Percentiles rank a stretch among this genome's conserved stretches.
phyloP scores from a whole-genome alignment of 2,113 vertebrate genomes.

The Cheilinus undulatus region DNA sequence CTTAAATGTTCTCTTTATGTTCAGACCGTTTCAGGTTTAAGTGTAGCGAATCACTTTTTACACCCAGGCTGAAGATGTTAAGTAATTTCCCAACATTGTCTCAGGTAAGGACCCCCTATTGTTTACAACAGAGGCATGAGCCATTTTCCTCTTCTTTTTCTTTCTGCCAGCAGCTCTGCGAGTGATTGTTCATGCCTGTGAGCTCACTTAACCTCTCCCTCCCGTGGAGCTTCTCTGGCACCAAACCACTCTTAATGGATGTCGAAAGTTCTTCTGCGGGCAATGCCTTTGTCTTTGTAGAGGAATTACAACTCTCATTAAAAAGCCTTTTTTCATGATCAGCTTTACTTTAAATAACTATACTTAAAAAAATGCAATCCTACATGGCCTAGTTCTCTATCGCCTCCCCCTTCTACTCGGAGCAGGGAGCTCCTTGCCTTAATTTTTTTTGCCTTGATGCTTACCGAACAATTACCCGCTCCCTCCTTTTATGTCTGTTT shows the following conservation, averaged over 20 bases:
- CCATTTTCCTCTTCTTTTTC: conserved; percentile 34
- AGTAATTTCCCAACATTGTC: conserved; percentile 38
- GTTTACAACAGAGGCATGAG: conserved; percentile 40
- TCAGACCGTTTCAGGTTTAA: conserved; percentile 30
- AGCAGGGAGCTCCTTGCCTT: neutral
- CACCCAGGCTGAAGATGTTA: conserved; percentile 31
- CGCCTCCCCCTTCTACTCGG: neutral
- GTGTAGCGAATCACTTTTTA: conserved; percentile 42
- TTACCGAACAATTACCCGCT: neutral
- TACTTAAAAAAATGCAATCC: neutral
- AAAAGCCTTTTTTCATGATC: conserved; percentile 9
- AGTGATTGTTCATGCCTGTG: conserved; percentile 51
- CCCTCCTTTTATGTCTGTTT: conserved; percentile 13
- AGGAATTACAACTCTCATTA: conserved; percentile 32
- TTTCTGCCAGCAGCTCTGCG: conserved; percentile 35
- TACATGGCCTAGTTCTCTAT: neutral
- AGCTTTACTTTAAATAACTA: conserved; percentile 20
- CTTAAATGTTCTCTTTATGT: conserved; percentile 41
- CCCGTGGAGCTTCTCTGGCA: conserved; percentile 28
- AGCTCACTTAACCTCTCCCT: conserved; percentile 59
- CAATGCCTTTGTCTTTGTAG: conserved; percentile 13
- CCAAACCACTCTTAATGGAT: conserved; percentile 39
- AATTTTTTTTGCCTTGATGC: conserved; percentile 20
- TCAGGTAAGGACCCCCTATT: conserved; percentile 52
- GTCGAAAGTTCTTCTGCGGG: conserved; percentile 25